Conservation (phyloP, 2,797 vertebrate genomes). For the Prunella strophiata region DNA sequence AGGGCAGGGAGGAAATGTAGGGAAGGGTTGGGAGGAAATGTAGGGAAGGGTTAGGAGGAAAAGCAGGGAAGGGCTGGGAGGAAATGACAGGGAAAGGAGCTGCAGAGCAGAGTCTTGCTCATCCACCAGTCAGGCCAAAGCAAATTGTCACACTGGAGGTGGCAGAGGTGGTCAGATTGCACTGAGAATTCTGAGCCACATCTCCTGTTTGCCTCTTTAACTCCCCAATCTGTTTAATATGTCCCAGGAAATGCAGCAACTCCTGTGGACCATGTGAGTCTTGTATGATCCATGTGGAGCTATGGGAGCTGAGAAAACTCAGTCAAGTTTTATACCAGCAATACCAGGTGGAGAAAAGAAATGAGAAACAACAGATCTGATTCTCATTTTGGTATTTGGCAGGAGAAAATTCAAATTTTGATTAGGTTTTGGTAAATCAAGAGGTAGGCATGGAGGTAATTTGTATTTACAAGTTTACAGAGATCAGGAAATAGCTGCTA, state of each 20-base stretch:
- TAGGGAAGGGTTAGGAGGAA: neutral
- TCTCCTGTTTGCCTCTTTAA: neutral
- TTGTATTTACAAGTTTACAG: neutral
- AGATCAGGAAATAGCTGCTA: neutral
- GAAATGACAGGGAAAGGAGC: neutral
- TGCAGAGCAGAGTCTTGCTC: neutral
- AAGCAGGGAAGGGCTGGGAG: neutral
- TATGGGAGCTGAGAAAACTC: neutral
- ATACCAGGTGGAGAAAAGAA: neutral
- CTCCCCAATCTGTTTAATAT: neutral
- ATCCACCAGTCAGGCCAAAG: neutral
- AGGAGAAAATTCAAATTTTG: neutral
- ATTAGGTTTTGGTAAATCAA: neutral
- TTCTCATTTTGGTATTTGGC: neutral
- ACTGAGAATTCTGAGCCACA: neutral
- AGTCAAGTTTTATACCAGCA: neutral
- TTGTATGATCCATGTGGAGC: neutral
- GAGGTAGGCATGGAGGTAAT: accelerated
- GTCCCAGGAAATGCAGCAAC: neutral
- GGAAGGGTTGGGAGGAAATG: neutral
- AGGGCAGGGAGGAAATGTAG: neutral
- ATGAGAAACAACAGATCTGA: neutral
- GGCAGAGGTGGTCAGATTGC: neutral
- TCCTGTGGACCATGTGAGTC: neutral
- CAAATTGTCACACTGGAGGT: neutral